A percentile compares a stretch with the other conserved stretches of the same genome.
Conservation (phyloP, 2,113 vertebrate species). For the Chascanopsetta lugubris region DNA sequence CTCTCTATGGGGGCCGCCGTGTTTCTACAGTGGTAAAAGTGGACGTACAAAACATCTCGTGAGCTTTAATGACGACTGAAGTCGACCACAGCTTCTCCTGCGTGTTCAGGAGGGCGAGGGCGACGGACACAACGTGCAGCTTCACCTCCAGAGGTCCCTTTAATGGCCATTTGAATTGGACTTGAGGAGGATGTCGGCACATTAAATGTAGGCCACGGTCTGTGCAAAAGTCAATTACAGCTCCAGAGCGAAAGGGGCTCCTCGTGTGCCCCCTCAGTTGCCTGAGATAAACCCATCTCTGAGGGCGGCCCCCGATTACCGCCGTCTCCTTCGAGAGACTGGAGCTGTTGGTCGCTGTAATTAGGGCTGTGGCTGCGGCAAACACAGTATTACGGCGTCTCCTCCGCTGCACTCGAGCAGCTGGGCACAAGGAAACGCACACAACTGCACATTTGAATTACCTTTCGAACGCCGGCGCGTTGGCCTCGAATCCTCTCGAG, state of each 20-base stretch:
- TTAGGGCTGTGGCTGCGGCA: neutral
- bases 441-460: slow-evolving; percentile 66
- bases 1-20: too few species aligned
- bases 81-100: too few species aligned
- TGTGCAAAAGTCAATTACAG: too few species aligned
- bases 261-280: slow-evolving; percentile 7
- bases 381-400: slow-evolving; percentile 8
- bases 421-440: slow-evolving; percentile 3
- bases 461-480: slow-evolving; percentile 98
- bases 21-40: too few species aligned
- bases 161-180: too few species aligned
- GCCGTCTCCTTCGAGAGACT: slow-evolving; percentile 8
- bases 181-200: too few species aligned
- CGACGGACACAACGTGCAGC: too few species aligned
- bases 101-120: too few species aligned
- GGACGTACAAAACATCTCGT: too few species aligned
- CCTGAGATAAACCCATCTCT: neutral
- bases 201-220: too few species aligned
- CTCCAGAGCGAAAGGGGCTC: neutral
- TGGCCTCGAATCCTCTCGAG: slow-evolving; percentile 96
- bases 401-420: slow-evolving; percentile 15
- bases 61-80: too few species aligned
- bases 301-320: slow-evolving; percentile 36
- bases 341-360: neutral
- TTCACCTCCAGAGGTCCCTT: too few species aligned